Conservation (phyloP, 2,113 vertebrate genomes). For the Theristicus caerulescens region DNA sequence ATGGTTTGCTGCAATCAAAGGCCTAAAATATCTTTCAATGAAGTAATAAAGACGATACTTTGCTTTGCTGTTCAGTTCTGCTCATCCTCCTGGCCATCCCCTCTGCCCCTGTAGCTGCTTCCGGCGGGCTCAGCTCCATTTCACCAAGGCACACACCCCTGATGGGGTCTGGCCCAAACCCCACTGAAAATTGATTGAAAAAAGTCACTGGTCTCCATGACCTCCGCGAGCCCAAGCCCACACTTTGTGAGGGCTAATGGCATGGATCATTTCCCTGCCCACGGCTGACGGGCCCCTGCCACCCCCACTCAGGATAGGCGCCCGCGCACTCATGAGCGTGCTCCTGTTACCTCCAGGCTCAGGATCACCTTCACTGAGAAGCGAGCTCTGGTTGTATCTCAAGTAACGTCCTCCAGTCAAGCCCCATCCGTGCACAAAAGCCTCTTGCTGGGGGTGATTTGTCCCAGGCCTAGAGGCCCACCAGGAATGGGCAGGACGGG, state of each 20-base stretch:
- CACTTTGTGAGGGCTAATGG: background rate
- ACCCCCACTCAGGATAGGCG: background rate
- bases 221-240: background rate
- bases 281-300: background rate
- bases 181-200: background rate
- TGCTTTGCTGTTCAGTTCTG: background rate
- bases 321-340: fast-evolving
- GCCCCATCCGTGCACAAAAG: background rate
- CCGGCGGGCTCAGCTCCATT: background rate
- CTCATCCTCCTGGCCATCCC: background rate
- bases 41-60: background rate
- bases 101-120: background rate
- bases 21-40: background rate
- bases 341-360: background rate
- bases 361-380: background rate
- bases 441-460: background rate
- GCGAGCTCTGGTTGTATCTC: fast-evolving
- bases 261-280: background rate
- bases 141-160: fast-evolving
- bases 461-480: background rate
- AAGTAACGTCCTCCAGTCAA: background rate
- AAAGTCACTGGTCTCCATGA: fast-evolving
- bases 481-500: background rate
- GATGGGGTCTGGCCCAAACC: background rate
- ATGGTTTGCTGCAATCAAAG: background rate